A percentile compares a stretch with the other conserved stretches of the same genome.
These are phyloP conservation scores for Meandrusa payeni DNA, from an alignment of 2,888 invertebrate species.

Conservation along the genomic window DNA sequence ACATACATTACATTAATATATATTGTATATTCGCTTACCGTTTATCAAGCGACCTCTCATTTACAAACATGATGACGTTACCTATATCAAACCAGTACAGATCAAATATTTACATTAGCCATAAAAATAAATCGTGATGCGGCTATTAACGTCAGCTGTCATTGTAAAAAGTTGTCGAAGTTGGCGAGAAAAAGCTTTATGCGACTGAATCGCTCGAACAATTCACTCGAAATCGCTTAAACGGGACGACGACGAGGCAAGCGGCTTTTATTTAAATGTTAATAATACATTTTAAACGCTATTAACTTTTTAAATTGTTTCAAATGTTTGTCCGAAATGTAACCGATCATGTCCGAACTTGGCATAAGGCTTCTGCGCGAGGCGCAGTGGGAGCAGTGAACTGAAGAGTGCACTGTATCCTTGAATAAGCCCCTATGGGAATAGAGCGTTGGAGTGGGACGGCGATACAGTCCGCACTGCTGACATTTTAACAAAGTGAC, in stretches of 20 bases:
- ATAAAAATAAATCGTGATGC: slow-evolving; percentile 50
- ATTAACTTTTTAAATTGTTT: slow-evolving; percentile 19
- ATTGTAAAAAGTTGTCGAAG: slow-evolving; percentile 45
- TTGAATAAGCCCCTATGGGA: slow-evolving; percentile 65
- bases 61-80: slow-evolving; percentile 29
- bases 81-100: slow-evolving; percentile 20
- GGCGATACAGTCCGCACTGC: slow-evolving; percentile 43
- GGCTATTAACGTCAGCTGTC: slow-evolving; percentile 47
- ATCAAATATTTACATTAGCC: slow-evolving; percentile 45
- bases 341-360: slow-evolving; percentile 20
- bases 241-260: slow-evolving; percentile 1
- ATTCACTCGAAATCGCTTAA: no score
- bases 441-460: slow-evolving; percentile 52
- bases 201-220: slow-evolving; percentile 20
- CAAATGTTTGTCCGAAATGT: slow-evolving; percentile 17
- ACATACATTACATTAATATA: no score
- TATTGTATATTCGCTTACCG: neutral
- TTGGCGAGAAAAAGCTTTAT: slow-evolving; percentile 20
- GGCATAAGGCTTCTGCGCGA: slow-evolving; percentile 52
- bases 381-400: slow-evolving; percentile 65
- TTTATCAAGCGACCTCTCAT: slow-evolving; percentile 28
- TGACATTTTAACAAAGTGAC: slow-evolving; percentile 62
- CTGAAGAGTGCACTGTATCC: slow-evolving; percentile 70
- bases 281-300: neutral
- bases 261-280: slow-evolving; percentile 2